Conservation (phyloP, 1,140 invertebrate species). For the Psix sp. region DNA sequence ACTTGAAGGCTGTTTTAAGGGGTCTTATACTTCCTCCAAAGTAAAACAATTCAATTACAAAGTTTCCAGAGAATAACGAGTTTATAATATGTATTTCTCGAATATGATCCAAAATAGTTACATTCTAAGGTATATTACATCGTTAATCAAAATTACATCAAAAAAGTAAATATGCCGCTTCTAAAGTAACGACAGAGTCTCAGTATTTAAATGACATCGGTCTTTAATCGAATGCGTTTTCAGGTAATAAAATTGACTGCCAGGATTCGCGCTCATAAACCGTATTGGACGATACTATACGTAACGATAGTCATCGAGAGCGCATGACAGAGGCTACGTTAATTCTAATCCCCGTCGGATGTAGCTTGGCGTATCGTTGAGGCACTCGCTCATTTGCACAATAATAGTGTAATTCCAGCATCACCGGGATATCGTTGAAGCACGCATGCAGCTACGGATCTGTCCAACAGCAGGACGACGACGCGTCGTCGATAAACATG, state of each 20-base stretch:
- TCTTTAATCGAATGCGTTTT: constrained; percentile 17
- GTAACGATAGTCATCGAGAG: constrained; percentile 58
- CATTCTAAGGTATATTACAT: too few species aligned
- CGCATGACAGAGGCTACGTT: constrained; percentile 56
- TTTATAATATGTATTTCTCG: too few species aligned
- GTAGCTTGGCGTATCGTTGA: constrained; percentile 54
- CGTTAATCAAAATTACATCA: too few species aligned
- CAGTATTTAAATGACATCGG: neutral
- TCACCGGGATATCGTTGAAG: constrained; percentile 64
- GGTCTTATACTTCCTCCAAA: too few species aligned
- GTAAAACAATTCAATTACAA: too few species aligned
- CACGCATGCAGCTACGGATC: constrained; percentile 43
- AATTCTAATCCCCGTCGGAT: constrained; percentile 58
- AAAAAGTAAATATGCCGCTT: too few species aligned
- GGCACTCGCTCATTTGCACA: constrained; percentile 69
- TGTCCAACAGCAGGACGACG: constrained; percentile 30
- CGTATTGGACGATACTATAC: constrained; percentile 52
- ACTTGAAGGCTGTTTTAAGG: too few species aligned
- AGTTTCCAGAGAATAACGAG: too few species aligned
- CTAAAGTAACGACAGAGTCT: too few species aligned
- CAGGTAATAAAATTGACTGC: constrained; percentile 48
- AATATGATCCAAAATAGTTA: too few species aligned
- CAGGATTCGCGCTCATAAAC: constrained; percentile 51
- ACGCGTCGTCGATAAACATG: constrained; percentile 58
- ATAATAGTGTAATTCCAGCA: constrained; percentile 71